These are phyloP conservation scores for Camponotus vicinus DNA, from an alignment of 1,140 invertebrate species.

Conservation along the genomic window DNA sequence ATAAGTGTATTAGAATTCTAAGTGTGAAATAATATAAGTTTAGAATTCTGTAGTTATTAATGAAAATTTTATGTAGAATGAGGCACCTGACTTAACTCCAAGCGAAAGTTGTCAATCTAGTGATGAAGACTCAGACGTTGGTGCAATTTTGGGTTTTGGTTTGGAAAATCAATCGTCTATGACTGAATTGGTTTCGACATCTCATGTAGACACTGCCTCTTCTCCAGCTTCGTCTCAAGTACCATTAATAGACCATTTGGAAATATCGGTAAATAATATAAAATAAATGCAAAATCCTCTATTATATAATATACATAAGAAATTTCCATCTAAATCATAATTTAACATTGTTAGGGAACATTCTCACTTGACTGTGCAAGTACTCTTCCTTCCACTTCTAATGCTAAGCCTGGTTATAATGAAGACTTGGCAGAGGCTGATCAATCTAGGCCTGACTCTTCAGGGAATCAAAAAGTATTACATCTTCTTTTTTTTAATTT, in stretches of 20 bases:
- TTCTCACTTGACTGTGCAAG: conserved; percentile 60
- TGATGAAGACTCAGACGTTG: conserved; percentile 82
- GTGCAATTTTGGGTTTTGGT: conserved; percentile 66
- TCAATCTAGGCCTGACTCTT: conserved; percentile 82
- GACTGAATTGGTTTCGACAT: conserved; percentile 71
- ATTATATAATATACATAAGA: background rate
- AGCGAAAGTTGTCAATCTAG: conserved; percentile 82
- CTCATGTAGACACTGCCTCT: conserved; percentile 68
- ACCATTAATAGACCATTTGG: conserved; percentile 72
- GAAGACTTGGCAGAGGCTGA: conserved; percentile 87
- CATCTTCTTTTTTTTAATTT: background rate
- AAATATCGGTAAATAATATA: conserved; percentile 71
- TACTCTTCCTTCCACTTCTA: conserved; percentile 53
- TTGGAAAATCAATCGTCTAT: conserved; percentile 71
- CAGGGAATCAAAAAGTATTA: conserved; percentile 77
- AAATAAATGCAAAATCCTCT: background rate
- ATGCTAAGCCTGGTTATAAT: conserved; percentile 78
- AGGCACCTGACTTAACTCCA: conserved; percentile 77
- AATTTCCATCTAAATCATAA: background rate
- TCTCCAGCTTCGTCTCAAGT: conserved; percentile 67
- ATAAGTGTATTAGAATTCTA: background rate
- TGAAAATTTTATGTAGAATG: conserved; percentile 72
- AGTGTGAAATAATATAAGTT: too few relatives aligned
- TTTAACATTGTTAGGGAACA: conserved; percentile 51
- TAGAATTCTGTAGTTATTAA: background rate